Evolutionary conservation across 2,888 invertebrate genomes (phyloP).

Genomic region (Cerceris rybyensis): DNA sequence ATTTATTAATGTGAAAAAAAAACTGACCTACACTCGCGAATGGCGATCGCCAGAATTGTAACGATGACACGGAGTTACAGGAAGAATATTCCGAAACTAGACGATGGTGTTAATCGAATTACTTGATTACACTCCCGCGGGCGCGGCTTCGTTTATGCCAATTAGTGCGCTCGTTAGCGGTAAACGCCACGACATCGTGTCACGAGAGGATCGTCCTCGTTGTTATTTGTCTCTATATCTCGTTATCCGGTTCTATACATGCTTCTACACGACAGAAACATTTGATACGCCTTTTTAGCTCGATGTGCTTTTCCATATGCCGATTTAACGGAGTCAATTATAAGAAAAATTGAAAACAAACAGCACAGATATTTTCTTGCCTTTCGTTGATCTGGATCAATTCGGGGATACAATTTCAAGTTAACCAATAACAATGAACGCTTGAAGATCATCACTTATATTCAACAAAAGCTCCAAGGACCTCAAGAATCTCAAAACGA

Average conservation of each 20-base stretch:
- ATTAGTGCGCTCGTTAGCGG: constrained; percentile 74
- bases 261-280: constrained; percentile 25
- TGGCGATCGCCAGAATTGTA: too few species aligned
- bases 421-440: too few species aligned
- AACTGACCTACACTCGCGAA: too few species aligned
- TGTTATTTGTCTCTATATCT: constrained; percentile 55
- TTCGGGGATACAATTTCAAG: too few species aligned
- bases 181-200: constrained; percentile 58
- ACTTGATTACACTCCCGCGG: constrained; percentile 61
- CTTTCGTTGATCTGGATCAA: too few species aligned
- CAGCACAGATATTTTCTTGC: too few species aligned
- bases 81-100: constrained; percentile 42
- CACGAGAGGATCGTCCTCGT: constrained; percentile 59
- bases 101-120: constrained; percentile 56
- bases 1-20: too few species aligned
- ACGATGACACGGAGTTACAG: too few species aligned
- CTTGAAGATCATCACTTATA: too few species aligned
- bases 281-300: constrained; percentile 44
- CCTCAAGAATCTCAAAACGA: too few species aligned
- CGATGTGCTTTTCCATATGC: constrained; percentile 22
- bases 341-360: constrained; percentile 3
- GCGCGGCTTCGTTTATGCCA: constrained; percentile 71
- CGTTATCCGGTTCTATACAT: constrained; percentile 38
- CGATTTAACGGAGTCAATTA: constrained; percentile 42
- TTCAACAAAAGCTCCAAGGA: too few species aligned